These are phyloP conservation scores for Sinelater perroti DNA, from an alignment of 2,888 invertebrate genomes.

Conservation along the genomic window DNA sequence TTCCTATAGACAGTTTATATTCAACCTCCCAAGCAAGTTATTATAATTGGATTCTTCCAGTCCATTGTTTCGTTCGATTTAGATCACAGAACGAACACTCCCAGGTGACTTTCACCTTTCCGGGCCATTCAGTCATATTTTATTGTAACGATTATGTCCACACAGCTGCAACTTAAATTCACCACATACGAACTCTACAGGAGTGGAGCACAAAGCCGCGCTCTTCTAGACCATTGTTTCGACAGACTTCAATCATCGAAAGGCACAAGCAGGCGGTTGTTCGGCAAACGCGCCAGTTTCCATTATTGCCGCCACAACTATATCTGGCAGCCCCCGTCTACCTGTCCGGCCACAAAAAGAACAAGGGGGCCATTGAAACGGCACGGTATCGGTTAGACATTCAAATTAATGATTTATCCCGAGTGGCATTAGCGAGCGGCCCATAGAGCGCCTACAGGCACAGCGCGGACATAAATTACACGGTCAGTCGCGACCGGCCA, in stretches of 20 bases:
- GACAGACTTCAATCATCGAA: slow-evolving; percentile 1
- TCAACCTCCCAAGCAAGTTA: too few species aligned
- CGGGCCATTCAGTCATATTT: too few species aligned
- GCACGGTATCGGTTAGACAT: slow-evolving; percentile 43
- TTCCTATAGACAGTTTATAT: too few species aligned
- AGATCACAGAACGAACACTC: too few species aligned
- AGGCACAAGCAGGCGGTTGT: slow-evolving; percentile 1
- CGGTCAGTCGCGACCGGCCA: slow-evolving; percentile 36
- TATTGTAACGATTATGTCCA: too few species aligned
- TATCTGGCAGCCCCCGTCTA: slow-evolving; percentile 25
- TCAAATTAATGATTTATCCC: slow-evolving; percentile 49
- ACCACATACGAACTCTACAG: too few species aligned
- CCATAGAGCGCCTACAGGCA: slow-evolving; percentile 42
- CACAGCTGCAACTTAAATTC: too few species aligned
- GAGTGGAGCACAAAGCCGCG: too few species aligned
- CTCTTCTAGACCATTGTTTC: slow-evolving; percentile 7
- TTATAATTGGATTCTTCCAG: too few species aligned
- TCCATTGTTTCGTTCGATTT: too few species aligned
- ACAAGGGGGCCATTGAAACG: slow-evolving; percentile 43
- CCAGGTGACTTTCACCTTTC: too few species aligned
- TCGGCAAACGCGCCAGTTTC: slow-evolving; percentile 2
- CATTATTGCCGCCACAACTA: background rate
- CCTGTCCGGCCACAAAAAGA: slow-evolving; percentile 35
- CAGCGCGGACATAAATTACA: slow-evolving; percentile 43
- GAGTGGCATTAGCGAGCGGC: slow-evolving; percentile 44